Evolutionary conservation across 2,888 invertebrate genomes (phyloP), one percentile per base, ranked within the genome.

Genomic region (Schizaphis graminum): DNA sequence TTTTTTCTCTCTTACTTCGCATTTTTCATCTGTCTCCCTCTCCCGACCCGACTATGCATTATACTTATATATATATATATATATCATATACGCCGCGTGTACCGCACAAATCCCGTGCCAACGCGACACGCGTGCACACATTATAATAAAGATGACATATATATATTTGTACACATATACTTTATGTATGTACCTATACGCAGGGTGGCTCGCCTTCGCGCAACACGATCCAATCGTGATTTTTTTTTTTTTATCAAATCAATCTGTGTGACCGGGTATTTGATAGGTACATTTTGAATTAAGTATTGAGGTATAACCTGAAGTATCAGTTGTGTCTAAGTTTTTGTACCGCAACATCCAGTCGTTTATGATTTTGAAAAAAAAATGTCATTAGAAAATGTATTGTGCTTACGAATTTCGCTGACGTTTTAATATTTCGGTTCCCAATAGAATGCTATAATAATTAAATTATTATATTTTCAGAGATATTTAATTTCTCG

Each of bases 21-120:
- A 61, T 87, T 87, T 92, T 86, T 86, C 88, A 24, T 53, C 47
- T 3, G 35, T 28, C n/a, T 26, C 41, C 53, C 56, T 44, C 87
- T 61, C n/a, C 28, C 44, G 35, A 26, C 47, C 61, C 61, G 21
- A 84, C 91, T 21, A 44, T 44, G 47, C 44, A 44, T 24, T 35
- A 77, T 77, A 35, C 77, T 77, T 77, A 21, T 77, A 77, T 35
- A 77, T 13, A n/a, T 16, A 16, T 28, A 28, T 57, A 26, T 26
- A 28, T 28, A 57, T n/a, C 26, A 28, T 28, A 57, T n/a, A 35
- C n/a, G 77, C 77, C 35, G 35, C 77, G 77, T 77, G 21, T 77
- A 53, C 88, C 35, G 53, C n/a, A 77, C 77, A 35, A 86, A 86
- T 53, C 88, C 53, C 53, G 53, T 88, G 88, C 88, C 88, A 88